These are phyloP conservation scores for Clarias batrachus DNA, from an alignment of 2,113 vertebrate genomes.

Conservation along the genomic window DNA sequence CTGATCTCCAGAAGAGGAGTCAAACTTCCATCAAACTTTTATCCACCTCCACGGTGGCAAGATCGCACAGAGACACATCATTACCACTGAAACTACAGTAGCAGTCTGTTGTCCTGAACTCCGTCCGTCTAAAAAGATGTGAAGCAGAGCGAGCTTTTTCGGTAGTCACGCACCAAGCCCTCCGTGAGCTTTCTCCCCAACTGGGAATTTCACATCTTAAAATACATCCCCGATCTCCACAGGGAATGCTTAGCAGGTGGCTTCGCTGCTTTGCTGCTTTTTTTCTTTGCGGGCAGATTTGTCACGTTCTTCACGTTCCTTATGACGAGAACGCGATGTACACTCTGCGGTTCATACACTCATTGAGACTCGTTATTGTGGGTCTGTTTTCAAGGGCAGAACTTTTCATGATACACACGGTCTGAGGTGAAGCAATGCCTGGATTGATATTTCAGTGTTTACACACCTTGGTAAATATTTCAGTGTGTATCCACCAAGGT, in stretches of 20 bases:
- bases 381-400: slow-evolving; percentile 1
- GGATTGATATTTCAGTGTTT: slow-evolving; percentile 40
- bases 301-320: slow-evolving; percentile 21
- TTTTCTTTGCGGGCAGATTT: background rate
- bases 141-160: slow-evolving; percentile 44
- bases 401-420: slow-evolving; percentile 4
- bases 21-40: slow-evolving; percentile 25
- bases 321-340: slow-evolving; percentile 12
- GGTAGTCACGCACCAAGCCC: slow-evolving; percentile 41
- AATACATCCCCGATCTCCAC: slow-evolving; percentile 25
- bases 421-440: slow-evolving; percentile 10
- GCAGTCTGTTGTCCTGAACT: slow-evolving; percentile 38
- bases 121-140: slow-evolving; percentile 44
- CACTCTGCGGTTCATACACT: background rate
- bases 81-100: slow-evolving; percentile 16
- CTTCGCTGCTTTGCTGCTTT: slow-evolving; percentile 5
- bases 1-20: slow-evolving; percentile 1
- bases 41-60: slow-evolving; percentile 4
- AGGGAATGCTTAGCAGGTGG: slow-evolving; percentile 16
- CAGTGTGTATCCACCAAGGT: slow-evolving; percentile 26
- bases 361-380: background rate
- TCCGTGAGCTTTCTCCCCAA: slow-evolving; percentile 45
- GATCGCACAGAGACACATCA: slow-evolving; percentile 10
- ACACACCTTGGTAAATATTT: slow-evolving; percentile 38
- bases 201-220: slow-evolving; percentile 35